phyloP scores from a whole-genome alignment of 2,888 invertebrate species.

The Cheilosia soror region DNA sequence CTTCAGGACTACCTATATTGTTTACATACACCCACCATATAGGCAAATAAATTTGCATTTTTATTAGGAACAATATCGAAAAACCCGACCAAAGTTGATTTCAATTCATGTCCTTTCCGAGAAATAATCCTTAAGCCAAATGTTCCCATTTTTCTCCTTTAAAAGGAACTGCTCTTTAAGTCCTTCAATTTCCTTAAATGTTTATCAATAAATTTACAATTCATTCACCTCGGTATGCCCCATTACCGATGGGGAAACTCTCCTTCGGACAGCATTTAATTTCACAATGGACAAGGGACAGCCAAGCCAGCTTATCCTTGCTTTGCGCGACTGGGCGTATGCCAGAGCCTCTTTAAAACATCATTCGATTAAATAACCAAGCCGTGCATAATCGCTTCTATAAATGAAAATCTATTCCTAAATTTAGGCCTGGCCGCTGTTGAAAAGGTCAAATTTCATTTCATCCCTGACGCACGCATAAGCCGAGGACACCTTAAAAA shows the following conservation, averaged over 20 bases:
- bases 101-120: background rate
- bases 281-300: background rate
- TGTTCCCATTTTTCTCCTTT: background rate
- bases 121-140: background rate
- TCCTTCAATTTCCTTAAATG: background rate
- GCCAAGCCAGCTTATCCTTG: background rate
- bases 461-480: constrained; percentile 17
- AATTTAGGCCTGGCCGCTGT: constrained; percentile 18
- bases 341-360: constrained; percentile 1
- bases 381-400: too few relatives aligned
- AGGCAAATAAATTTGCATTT: background rate
- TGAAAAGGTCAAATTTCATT: constrained; percentile 67
- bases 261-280: background rate
- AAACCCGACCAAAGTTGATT: background rate
- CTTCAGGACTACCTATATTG: too few relatives aligned
- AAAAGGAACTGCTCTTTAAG: background rate
- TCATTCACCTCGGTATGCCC: background rate
- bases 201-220: background rate
- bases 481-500: constrained; percentile 19
- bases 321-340: background rate
- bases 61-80: background rate
- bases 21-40: background rate
- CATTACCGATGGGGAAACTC: background rate
- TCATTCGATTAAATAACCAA: constrained; percentile 31
- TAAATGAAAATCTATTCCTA: constrained; percentile 47